phyloP scores from a whole-genome alignment of 1,140 invertebrate species.

The Drosophila serrata region DNA sequence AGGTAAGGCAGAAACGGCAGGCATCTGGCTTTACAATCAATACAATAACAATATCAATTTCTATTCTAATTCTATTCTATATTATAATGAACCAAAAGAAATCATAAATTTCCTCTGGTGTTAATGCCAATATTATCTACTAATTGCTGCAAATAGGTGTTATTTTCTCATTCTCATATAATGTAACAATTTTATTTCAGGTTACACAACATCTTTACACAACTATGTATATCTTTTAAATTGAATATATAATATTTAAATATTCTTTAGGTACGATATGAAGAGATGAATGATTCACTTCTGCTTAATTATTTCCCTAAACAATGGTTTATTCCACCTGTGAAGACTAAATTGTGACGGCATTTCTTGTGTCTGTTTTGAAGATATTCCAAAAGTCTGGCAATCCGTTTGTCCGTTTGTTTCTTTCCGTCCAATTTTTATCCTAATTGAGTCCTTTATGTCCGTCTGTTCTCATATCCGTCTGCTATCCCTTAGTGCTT shows the following conservation, averaged over 20 bases:
- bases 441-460: too few relatives aligned
- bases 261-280: neutral
- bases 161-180: neutral
- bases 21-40: neutral
- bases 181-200: neutral
- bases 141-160: neutral
- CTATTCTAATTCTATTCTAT: too few relatives aligned
- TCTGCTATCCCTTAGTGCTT: neutral
- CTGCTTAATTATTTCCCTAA: neutral
- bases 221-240: too few relatives aligned
- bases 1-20: neutral
- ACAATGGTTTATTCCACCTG: neutral
- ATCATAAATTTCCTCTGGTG: neutral
- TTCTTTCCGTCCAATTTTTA: neutral
- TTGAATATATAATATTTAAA: neutral
- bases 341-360: neutral
- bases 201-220: neutral
- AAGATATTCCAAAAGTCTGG: neutral
- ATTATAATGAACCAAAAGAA: neutral
- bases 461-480: neutral
- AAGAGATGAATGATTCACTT: neutral
- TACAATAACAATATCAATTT: neutral
- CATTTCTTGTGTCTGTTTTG: too few relatives aligned
- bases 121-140: neutral
- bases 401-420: neutral